Evolutionary conservation across 2,797 vertebrate genomes (phyloP), one percentile per base, ranked within the genome.

Genomic region (Lindbergichthys nudifrons): DNA sequence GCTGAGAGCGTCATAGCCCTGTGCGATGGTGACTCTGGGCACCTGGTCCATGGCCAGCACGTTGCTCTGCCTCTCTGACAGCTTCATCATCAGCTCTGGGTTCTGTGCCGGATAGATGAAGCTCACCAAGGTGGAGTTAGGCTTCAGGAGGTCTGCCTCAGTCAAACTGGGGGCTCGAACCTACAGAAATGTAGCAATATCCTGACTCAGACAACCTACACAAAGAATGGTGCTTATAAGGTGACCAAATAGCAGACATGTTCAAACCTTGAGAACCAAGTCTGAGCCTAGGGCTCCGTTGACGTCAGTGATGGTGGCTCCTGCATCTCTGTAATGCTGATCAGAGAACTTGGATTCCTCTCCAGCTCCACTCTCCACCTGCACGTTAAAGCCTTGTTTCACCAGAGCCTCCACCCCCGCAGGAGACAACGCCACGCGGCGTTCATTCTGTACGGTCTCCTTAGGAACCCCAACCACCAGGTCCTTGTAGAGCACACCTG

Each of bases 41-140:
- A 95, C 95, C 88, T 95, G 92, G 77, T 95, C 95, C 94, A 94
- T 94, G 63, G 94, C 94, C 72, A 95, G 79, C 70, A 95, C 93
- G 0, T 81, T 94, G 84, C 90, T 87, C 86, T 94, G 89, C 73
- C 90, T 91, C 67, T 92, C 87, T 15, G 87, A 83, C 61, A 95
- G 89, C 78, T 89, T 94, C 50, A 71, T 75, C 91, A 94, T 92
- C 46, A 96, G 91, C 12, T 94, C 93, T 2, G 89, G 67, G 81
- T 96, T 96, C 89, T 95, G 95, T 1, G 94, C 93, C 4, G 93
- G 94, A 76, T 95, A 95, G 76, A 94, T 88, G 83, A 95, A 94
- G 83, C 93, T 95, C 79, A 94, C 92, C 75, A 95, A 81, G 3
- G 89, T 94, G 57, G 89, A 89, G 36, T 79, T 92, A 1, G 93